These are phyloP conservation scores for Percopsis transmontana DNA, from an alignment of 2,113 vertebrate genomes.

Conservation along the genomic window DNA sequence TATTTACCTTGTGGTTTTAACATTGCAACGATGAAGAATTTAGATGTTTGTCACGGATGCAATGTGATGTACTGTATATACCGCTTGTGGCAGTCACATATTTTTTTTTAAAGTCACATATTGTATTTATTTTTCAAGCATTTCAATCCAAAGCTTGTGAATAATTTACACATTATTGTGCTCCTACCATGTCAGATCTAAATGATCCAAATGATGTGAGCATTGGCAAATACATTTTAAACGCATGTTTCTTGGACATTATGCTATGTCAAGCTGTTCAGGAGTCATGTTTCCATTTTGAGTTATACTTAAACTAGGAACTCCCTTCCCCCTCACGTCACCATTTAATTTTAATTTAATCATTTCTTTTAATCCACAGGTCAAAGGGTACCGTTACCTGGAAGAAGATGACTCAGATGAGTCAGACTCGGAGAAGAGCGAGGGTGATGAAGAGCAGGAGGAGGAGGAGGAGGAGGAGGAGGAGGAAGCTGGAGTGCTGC, in stretches of 20 bases:
- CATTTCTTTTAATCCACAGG: slow-evolving; percentile 51
- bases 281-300: background rate
- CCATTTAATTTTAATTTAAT: background rate
- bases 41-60: no score
- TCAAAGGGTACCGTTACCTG: slow-evolving; percentile 93
- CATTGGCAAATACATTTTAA: no score
- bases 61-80: background rate
- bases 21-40: background rate
- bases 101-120: no score
- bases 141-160: no score
- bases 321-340: background rate
- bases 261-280: background rate
- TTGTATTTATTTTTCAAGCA: no score
- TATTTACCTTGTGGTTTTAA: background rate
- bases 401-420: slow-evolving; percentile 92
- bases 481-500: slow-evolving; percentile 42
- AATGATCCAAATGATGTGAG: no score
- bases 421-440: slow-evolving; percentile 70
- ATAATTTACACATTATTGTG: no score
- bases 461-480: slow-evolving; percentile 31
- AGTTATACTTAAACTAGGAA: background rate
- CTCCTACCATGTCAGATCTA: no score
- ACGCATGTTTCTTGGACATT: no score
- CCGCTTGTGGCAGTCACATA: no score
- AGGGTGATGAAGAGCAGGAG: slow-evolving; percentile 49